Base-by-base conservation (phyloP, 2,888 invertebrate genomes). In the Megaustenia siamemsis region DNA sequence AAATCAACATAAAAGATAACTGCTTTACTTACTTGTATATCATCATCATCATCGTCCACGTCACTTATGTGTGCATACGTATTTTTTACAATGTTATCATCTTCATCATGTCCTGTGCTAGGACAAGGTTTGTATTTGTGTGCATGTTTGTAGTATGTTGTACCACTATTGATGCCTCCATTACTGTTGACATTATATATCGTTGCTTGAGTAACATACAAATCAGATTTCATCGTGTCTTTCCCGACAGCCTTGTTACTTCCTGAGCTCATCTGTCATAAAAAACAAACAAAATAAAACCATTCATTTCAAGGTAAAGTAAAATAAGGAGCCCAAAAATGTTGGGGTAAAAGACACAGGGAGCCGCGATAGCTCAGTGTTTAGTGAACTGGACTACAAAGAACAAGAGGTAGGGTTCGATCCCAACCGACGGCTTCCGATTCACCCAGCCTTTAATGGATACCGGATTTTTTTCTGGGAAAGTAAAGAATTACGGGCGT, bases 41-140 rank as follows among this genome's bases (percentile, higher is more conserved):
- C 28, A 21, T 73, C 28, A 28, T 73, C 21, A 8, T 71, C 32
- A 6, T 15, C 71, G 32, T 73, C 73, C 49, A 3, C 28, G 12
- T 32, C 24, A 43, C 21, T 45, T 1, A 43, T n/a, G 35, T 73
- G 49, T 49, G 49, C 43, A 45, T 32, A 73, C 15, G 49, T 21
- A 8, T 73, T 73, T 1, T 73, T 73, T 6, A 49, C 32, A 73
- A 49, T 28, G 24, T 45, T 71, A 40, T 24, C 35, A 35, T 32
- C 40, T 3, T 66, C 66, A 24, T 79, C 45, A 43, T 40, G 28
- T 18, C 1, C 79, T 32, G 1, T 35, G 24, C 66, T 28, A 15
- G 84, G 73, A 21, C 84, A 84, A 1, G 73, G 56, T 40, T 32
- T 78, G 78, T 84, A 84, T 43, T 73, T 84, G 79, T 83, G 49